Evolutionary conservation across 1,140 invertebrate genomes (phyloP), one percentile per base, ranked within the genome.

Genomic region (Meloidogyne floridensis): DNA sequence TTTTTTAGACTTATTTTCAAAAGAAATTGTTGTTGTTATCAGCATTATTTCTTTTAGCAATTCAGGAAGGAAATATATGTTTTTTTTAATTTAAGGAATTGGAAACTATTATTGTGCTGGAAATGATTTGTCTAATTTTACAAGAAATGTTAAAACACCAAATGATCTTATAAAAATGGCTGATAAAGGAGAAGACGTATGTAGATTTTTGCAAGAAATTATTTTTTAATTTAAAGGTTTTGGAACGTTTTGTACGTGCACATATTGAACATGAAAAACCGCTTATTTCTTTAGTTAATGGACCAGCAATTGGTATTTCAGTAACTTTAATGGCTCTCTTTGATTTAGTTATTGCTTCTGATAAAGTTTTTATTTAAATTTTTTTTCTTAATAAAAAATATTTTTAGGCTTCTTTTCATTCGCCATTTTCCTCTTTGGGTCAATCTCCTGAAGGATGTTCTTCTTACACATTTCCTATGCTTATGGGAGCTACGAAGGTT

Each of bases 211-310:
- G 5, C 0, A 4, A 84, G n/a, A 65, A 65, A n/a, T n/a, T 65
- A 7, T 65, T n/a, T 8, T 65, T 65, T n/a, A 65, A 65, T n/a
- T 65, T n/a, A 5, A n/a, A 88, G 43, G 81, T 92, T 43, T 59
- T 84, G n/a, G 81, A 91, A 86, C 90, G 93, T 54, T 95, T 95
- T 91, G 92, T 97, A 11, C 91, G 92, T 83, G 91, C 94, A 3
- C 93, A 96, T 84, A 95, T 98, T 83, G 92, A 93, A 81, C 96
- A 95, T 89, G 94, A 95, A 0, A 98, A 98, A 91, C 92, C 96
- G 20, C 88, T 98, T 70, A 92, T 98, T 80, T 94, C 93, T 59
- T 91, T 96, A 70, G 93, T 98, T 0, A 96, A 98, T 93, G 96
- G 96, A 56, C 95, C 95, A 74, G 95, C 96, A n/a, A 93, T 97